These are phyloP conservation scores for Riptortus pedestris DNA, from an alignment of 1,140 invertebrate species.

Conservation along the genomic window DNA sequence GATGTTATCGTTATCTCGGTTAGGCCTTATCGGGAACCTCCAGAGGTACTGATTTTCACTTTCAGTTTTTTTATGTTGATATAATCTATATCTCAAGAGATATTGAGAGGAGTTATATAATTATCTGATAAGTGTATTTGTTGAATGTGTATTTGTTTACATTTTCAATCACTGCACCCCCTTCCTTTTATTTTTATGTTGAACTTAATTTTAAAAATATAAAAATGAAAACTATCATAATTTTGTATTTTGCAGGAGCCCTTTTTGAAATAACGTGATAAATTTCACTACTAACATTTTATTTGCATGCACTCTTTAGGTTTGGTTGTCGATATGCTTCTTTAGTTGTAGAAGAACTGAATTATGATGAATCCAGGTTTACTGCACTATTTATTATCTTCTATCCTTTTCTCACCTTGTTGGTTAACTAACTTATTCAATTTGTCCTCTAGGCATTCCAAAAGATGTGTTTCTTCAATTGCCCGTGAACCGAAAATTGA, in stretches of 20 bases:
- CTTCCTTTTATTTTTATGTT: neutral
- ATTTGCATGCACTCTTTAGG: neutral
- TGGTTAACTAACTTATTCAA: neutral
- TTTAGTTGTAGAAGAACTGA: neutral
- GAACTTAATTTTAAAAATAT: too few relatives aligned
- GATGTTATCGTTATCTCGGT: constrained; percentile 19
- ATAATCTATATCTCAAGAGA: neutral
- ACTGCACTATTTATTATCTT: neutral
- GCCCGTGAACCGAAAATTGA: constrained; percentile 49
- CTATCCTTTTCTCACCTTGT: neutral
- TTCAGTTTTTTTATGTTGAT: neutral
- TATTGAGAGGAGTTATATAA: neutral
- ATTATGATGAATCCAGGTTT: neutral
- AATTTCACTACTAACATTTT: neutral
- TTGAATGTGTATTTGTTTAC: neutral
- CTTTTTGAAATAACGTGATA: neutral
- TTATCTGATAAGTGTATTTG: neutral
- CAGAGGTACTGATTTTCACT: constrained; percentile 1
- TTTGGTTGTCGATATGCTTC: neutral
- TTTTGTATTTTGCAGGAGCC: too few relatives aligned
- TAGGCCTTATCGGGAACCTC: constrained; percentile 19
- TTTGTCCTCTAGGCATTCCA: constrained; percentile 7
- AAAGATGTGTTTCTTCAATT: constrained; percentile 35
- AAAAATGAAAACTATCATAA: too few relatives aligned
- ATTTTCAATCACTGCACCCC: neutral